Evolutionary conservation across 2,113 vertebrate genomes (phyloP).

Genomic region (Etheostoma cragini): DNA sequence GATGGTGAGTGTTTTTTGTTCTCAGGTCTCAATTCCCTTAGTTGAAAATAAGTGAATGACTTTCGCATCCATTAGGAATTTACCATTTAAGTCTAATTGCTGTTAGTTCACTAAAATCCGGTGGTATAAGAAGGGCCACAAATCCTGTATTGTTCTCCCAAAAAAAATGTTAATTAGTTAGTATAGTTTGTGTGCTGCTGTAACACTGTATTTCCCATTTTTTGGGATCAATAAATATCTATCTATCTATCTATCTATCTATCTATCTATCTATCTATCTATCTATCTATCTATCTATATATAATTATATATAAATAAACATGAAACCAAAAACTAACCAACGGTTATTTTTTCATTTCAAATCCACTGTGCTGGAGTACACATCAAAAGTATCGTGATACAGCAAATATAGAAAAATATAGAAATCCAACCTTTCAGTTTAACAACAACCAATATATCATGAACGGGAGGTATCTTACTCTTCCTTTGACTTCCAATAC

Average conservation of each 20-base stretch:
- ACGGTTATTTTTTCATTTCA: background rate
- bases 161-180: background rate
- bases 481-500: background rate
- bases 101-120: too few relatives aligned
- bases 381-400: background rate
- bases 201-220: too few relatives aligned
- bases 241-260: too few relatives aligned
- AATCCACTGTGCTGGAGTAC: background rate
- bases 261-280: too few relatives aligned
- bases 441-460: conserved; percentile 4
- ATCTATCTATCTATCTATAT: too few relatives aligned
- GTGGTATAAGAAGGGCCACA: background rate
- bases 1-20: too few relatives aligned
- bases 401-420: too few relatives aligned
- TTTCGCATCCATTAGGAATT: background rate
- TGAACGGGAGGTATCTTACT: background rate
- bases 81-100: background rate
- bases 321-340: background rate
- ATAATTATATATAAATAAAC: background rate
- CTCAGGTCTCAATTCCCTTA: background rate
- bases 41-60: background rate
- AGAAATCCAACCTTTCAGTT: conserved; percentile 9
- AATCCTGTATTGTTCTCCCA: background rate
- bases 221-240: too few relatives aligned
- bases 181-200: too few relatives aligned